These are phyloP conservation scores for Carapus acus DNA, from an alignment of 2,797 vertebrate genomes.

Conservation along the genomic window DNA sequence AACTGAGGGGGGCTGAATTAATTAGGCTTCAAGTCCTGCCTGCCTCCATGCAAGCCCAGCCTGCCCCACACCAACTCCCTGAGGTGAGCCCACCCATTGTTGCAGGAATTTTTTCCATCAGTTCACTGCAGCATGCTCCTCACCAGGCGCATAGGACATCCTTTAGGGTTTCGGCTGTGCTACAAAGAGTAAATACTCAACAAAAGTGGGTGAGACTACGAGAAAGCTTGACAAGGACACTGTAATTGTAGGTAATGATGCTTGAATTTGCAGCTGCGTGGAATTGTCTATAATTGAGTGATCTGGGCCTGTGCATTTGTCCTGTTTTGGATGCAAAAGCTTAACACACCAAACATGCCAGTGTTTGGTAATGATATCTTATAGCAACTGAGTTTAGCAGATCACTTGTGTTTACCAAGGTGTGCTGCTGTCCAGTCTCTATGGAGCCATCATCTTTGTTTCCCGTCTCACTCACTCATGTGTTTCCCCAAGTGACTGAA, in stretches of 20 bases:
- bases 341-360: neutral
- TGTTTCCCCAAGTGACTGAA: slow-evolving; percentile 19
- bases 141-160: slow-evolving; percentile 25
- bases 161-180: slow-evolving; percentile 14
- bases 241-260: slow-evolving; percentile 6
- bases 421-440: neutral
- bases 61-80: slow-evolving; percentile 44
- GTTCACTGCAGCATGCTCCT: slow-evolving; percentile 49
- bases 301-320: neutral
- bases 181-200: slow-evolving; percentile 30
- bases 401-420: neutral
- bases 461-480: slow-evolving; percentile 8
- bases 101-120: slow-evolving; percentile 30
- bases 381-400: slow-evolving; percentile 3
- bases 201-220: neutral
- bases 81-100: slow-evolving; percentile 54
- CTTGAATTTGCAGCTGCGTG: slow-evolving; percentile 5
- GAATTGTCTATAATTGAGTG: neutral
- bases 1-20: slow-evolving; percentile 71
- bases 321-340: neutral
- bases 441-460: slow-evolving; percentile 10
- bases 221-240: neutral
- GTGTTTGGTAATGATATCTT: slow-evolving; percentile 10
- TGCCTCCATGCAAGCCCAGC: slow-evolving; percentile 56
- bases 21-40: slow-evolving; percentile 66